Evolutionary conservation across 2,888 invertebrate species (phyloP).

Genomic region (Xestia sexstrigata): DNA sequence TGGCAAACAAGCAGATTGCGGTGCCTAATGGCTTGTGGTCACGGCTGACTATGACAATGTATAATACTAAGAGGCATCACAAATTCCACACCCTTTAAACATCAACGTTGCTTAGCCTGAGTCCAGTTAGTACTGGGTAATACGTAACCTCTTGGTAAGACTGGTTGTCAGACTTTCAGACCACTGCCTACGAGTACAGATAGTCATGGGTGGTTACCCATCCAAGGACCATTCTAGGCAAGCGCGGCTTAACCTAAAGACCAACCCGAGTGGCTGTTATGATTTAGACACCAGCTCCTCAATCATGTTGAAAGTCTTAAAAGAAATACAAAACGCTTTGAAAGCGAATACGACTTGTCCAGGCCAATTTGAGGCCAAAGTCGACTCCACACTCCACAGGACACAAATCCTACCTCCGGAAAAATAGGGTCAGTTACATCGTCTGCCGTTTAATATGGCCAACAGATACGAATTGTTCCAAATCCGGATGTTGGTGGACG

Average conservation of each 20-base stretch:
- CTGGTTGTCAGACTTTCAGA: too few relatives aligned
- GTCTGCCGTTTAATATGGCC: slow-evolving; percentile 26
- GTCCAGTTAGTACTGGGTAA: too few relatives aligned
- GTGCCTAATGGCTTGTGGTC: too few relatives aligned
- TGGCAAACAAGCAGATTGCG: too few relatives aligned
- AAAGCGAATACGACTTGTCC: not conserved
- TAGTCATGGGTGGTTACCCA: not conserved
- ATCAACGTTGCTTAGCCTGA: too few relatives aligned
- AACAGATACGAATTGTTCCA: slow-evolving; percentile 44
- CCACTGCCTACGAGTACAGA: too few relatives aligned
- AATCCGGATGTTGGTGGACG: slow-evolving; percentile 45
- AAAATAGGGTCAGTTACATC: slow-evolving; percentile 34
- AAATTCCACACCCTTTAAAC: too few relatives aligned
- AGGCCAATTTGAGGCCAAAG: not conserved
- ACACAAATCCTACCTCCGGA: not conserved
- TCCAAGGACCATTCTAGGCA: not conserved
- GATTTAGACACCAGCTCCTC: not conserved
- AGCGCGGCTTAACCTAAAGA: not conserved
- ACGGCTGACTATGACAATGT: too few relatives aligned
- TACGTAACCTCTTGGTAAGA: too few relatives aligned
- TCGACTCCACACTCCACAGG: not conserved
- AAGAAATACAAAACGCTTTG: not conserved
- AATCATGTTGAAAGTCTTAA: not conserved
- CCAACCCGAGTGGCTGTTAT: not conserved
- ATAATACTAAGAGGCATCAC: too few relatives aligned